Percentiles rank a stretch among this genome's conserved stretches.
These are phyloP conservation scores for Tenthredo notha DNA, from an alignment of 2,888 invertebrate genomes.

Conservation along the genomic window DNA sequence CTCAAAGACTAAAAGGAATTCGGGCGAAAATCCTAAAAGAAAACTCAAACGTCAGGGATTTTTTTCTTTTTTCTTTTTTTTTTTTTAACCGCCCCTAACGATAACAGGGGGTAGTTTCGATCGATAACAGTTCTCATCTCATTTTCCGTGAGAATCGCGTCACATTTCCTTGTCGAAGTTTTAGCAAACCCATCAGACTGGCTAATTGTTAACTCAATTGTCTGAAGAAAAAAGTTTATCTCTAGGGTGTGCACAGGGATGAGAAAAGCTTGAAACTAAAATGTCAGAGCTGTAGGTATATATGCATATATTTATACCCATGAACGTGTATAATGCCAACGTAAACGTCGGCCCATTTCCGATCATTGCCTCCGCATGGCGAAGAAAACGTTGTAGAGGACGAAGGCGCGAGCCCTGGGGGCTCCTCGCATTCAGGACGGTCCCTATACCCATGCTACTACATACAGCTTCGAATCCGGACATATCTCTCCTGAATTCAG, in stretches of 20 bases:
- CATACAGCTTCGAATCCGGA: conserved; percentile 57
- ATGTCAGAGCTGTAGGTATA: neutral
- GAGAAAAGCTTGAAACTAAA: neutral
- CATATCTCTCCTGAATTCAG: conserved; percentile 62
- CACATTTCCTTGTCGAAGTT: neutral
- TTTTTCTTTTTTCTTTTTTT: neutral
- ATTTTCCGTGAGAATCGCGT: neutral
- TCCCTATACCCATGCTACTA: conserved; percentile 47
- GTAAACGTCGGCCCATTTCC: conserved; percentile 24
- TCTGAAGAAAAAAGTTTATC: neutral
- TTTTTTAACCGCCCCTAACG: neutral
- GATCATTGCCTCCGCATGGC: conserved; percentile 25
- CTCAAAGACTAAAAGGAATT: neutral
- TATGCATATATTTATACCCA: neutral
- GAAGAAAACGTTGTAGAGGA: conserved; percentile 34
- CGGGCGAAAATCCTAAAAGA: neutral
- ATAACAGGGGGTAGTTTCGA: conserved; percentile 1
- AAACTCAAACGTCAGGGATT: neutral
- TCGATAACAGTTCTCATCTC: neutral
- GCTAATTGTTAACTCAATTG: neutral
- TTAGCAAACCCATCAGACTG: neutral
- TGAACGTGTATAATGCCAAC: conserved; percentile 2
- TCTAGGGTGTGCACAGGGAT: neutral
- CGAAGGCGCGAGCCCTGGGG: conserved; percentile 52
- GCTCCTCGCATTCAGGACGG: conserved; percentile 54